Evolutionary conservation across 2,113 vertebrate species (phyloP), one percentile per base, ranked within the genome.

Genomic region (Melanotaenia duboulayi): DNA sequence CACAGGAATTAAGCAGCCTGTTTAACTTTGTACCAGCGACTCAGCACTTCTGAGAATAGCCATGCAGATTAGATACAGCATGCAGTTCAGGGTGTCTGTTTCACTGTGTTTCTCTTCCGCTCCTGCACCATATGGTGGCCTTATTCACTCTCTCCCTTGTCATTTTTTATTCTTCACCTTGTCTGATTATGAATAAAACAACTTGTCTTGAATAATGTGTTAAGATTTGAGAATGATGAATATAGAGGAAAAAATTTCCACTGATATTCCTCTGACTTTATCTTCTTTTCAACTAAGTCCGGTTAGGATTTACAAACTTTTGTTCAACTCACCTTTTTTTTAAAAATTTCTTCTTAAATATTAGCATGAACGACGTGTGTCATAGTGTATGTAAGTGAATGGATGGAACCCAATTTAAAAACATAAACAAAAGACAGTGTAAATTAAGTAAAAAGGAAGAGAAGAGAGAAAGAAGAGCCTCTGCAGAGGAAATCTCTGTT

Each of bases 111-210:
- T n/a, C 32, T 44, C 19, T 23, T 39, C 72, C 37, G 61, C 22
- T 57, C 49, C 48, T 1, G 1, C 51, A 40, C 46, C 39, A 10
- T 25, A 22, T 20, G 16, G 37, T 55, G 5, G 23, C 48, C 52
- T 61, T 20, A n/a, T 46, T 65, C 59, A 50, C 59, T 78, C 69
- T 44, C 73, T 72, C 73, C 67, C 57, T 61, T 74, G 65, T 64
- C 57, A 50, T 85, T 66, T 71, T 62, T 63, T 61, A 87, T 68
- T 80, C 66, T 46, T 74, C 67, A 59, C 65, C 70, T 87, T 70
- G 37, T 77, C 61, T 13, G 20, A 65, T 17, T 46, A 82, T 86
- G 81, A 91, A 87, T 89, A 90, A 85, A 90, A 88, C 72, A 73
- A 60, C 75, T 78, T 67, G 37, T 78, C 73, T 62, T 81, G 79